phyloP scores from a whole-genome alignment of 2,113 vertebrate species.

The Centropristis striata region DNA sequence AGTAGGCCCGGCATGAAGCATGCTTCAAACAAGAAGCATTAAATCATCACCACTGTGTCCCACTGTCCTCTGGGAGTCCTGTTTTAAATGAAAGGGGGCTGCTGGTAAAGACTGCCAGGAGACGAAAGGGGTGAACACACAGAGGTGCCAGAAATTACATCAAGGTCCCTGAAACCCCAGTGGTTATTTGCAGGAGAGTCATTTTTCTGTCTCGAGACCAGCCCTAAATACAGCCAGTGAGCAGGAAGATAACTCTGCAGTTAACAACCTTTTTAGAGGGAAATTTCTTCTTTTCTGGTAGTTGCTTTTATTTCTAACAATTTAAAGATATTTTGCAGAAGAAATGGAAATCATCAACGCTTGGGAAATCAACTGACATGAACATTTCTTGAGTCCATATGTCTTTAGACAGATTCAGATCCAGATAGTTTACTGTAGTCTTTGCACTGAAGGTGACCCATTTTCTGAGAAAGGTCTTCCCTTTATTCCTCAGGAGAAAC shows the following conservation, averaged over 20 bases:
- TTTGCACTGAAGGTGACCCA: not conserved
- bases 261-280: conserved; percentile 30
- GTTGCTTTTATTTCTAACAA: not conserved
- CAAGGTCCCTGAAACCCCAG: conserved; percentile 63
- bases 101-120: conserved; percentile 39
- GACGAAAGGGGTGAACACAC: conserved; percentile 28
- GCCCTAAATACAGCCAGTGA: conserved; percentile 65
- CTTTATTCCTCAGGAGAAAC: not conserved
- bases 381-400: not conserved
- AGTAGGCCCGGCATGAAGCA: not conserved
- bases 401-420: not conserved
- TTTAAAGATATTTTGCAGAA: not conserved
- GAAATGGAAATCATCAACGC: not conserved
- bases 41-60: conserved; percentile 26
- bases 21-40: conserved; percentile 28
- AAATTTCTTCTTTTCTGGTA: not conserved
- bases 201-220: conserved; percentile 65
- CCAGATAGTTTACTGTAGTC: not conserved
- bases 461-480: not conserved
- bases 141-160: conserved; percentile 58
- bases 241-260: conserved; percentile 28
- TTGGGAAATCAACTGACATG: not conserved
- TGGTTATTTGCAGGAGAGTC: conserved; percentile 58
- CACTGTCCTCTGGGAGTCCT: conserved; percentile 24
- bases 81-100: conserved; percentile 51